phyloP scores from a whole-genome alignment of 2,797 vertebrate genomes.

The Streptopelia turtur region DNA sequence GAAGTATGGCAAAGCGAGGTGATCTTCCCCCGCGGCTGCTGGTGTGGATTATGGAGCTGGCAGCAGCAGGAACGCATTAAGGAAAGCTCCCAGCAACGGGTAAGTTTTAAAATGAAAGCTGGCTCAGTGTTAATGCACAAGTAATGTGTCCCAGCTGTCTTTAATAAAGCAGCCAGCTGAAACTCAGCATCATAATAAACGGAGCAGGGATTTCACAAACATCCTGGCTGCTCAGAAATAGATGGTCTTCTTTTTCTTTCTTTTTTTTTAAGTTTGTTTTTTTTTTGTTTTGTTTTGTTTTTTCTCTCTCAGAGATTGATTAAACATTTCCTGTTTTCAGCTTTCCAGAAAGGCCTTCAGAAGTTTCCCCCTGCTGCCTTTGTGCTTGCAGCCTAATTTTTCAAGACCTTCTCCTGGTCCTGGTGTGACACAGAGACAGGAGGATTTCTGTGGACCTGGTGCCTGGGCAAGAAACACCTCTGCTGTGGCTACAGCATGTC shows the following conservation, averaged over 20 bases:
- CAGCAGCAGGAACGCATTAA: conserved; percentile 72
- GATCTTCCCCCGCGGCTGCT: conserved; percentile 33
- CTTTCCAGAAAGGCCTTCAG: conserved; percentile 70
- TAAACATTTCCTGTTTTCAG: conserved; percentile 82
- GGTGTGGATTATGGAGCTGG: conserved; percentile 75
- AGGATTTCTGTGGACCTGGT: not conserved
- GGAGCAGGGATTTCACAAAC: conserved; percentile 81
- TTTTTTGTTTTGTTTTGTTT: not conserved
- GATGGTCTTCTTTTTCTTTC: not conserved
- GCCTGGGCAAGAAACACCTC: not conserved
- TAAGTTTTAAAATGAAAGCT: conserved; percentile 68
- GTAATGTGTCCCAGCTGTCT: conserved; percentile 81
- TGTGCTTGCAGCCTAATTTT: conserved; percentile 11
- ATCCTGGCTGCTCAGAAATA: conserved; percentile 78
- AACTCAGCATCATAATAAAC: conserved; percentile 78
- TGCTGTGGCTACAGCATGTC: rapidly evolving
- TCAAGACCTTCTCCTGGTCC: not conserved
- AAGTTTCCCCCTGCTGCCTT: conserved; percentile 24
- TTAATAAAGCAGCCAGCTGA: conserved; percentile 79
- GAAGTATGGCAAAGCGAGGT: conserved; percentile 18
- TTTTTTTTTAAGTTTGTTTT: not conserved
- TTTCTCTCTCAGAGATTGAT: conserved; percentile 52
- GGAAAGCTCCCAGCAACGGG: conserved; percentile 74
- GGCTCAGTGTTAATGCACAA: conserved; percentile 77
- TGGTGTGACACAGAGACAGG: rapidly evolving